Percentiles rank a stretch among this genome's conserved stretches.
Evolutionary conservation across 1,140 invertebrate species (phyloP).

Genomic region (Scaptomyza hsui): DNA sequence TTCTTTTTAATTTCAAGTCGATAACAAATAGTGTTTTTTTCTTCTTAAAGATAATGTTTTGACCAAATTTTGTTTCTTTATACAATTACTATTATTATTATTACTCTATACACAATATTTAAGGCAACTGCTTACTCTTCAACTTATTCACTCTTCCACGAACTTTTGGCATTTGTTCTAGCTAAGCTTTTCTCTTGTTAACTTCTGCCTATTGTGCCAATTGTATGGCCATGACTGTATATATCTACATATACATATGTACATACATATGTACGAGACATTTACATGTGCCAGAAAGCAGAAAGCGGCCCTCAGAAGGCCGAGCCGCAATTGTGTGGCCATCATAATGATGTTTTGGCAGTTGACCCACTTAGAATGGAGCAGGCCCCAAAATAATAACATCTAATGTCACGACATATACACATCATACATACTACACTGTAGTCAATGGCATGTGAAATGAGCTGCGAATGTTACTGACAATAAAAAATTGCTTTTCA

Average conservation of each 20-base stretch:
- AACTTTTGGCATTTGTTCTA: too few relatives aligned
- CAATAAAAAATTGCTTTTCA: constrained; percentile 35
- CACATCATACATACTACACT: not conserved
- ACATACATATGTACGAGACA: not conserved
- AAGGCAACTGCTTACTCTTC: too few relatives aligned
- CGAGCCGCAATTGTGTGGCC: constrained; percentile 13
- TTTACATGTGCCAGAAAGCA: constrained; percentile 27
- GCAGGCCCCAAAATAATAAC: constrained; percentile 9
- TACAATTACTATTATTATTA: too few relatives aligned
- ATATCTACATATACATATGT: not conserved
- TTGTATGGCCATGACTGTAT: not conserved
- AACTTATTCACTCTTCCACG: too few relatives aligned
- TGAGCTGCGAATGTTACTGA: constrained; percentile 28
- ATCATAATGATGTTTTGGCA: constrained; percentile 43
- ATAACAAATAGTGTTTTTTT: too few relatives aligned
- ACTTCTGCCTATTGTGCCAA: too few relatives aligned
- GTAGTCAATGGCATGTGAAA: constrained; percentile 38
- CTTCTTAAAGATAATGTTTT: too few relatives aligned
- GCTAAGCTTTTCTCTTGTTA: too few relatives aligned
- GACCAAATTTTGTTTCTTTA: too few relatives aligned
- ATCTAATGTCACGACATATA: constrained; percentile 13
- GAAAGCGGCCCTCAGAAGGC: not conserved
- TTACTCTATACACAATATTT: too few relatives aligned
- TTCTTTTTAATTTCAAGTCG: too few relatives aligned
- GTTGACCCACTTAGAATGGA: constrained; percentile 55